phyloP scores from a whole-genome alignment of 2,888 invertebrate species.

The Ectropis crepuscularia region DNA sequence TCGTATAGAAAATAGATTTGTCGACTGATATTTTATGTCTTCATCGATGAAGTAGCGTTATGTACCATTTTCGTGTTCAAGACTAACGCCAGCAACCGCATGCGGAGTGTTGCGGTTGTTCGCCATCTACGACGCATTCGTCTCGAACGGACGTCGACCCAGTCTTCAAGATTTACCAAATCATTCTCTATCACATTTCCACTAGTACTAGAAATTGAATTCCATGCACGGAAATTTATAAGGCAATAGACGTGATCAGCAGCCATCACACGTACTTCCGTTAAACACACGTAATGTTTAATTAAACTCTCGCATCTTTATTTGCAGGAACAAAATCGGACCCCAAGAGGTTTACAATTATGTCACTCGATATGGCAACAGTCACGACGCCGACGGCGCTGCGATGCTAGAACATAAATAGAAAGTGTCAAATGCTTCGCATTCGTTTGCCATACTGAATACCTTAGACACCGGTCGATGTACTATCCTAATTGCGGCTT shows the following conservation, averaged over 20 bases:
- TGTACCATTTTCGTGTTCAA: conserved; percentile 56
- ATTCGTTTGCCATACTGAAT: conserved; percentile 64
- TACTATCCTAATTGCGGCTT: conserved; percentile 48
- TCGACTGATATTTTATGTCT: conserved; percentile 44
- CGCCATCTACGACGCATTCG: conserved; percentile 64
- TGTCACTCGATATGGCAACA: conserved; percentile 62
- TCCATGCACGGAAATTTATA: conserved; percentile 19
- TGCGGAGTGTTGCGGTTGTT: conserved; percentile 63
- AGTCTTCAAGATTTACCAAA: conserved; percentile 54
- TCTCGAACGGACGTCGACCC: conserved; percentile 66
- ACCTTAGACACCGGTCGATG: conserved; percentile 50
- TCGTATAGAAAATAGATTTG: conserved; percentile 41
- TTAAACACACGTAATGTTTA: conserved; percentile 19
- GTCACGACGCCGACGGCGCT: conserved; percentile 51
- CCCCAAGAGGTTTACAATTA: conserved; percentile 56
- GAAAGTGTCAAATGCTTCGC: conserved; percentile 75
- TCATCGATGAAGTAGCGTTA: conserved; percentile 57
- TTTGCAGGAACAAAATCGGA: conserved; percentile 43
- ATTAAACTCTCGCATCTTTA: conserved; percentile 25
- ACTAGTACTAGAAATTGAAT: conserved; percentile 13
- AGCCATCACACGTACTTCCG: conserved; percentile 22
- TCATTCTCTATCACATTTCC: conserved; percentile 22
- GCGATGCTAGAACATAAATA: conserved; percentile 69
- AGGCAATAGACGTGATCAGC: conserved; percentile 21
- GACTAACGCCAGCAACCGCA: conserved; percentile 64